Evolutionary conservation across 2,888 invertebrate genomes (phyloP), one percentile per base, ranked within the genome.

Genomic region (Ochropleura plecta): DNA sequence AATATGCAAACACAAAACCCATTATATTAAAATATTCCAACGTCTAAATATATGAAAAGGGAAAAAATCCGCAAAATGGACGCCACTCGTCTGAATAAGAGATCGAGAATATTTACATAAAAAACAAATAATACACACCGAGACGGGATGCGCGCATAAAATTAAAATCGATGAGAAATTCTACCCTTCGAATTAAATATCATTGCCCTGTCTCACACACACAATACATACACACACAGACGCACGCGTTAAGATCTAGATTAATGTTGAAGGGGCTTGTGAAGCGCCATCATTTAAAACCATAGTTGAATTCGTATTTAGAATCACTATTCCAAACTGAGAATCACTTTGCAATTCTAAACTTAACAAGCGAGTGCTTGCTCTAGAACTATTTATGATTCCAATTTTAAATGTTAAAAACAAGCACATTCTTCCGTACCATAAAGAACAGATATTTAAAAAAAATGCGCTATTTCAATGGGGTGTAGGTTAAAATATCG

Each of bases 131-230:
- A 94, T 91, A 92, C 93, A 92, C 90, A 89, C 91, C 88, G 95
- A 95, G 96, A 96, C 94, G 95, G 93, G 95, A 95, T 95, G 96
- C 94, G 96, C 93, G 96, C 96, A 96, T 96, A 96, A 96, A 95
- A 96, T 96, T 96, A 96, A 96, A 96, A 96, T 96, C 96, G 96
- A 96, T 96, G 95, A 94, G 95, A 94, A 94, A 92, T 94, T 94
- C 93, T 94, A 96, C 96, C 96, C 96, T 95, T 93, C 95, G 94
- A 96, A 96, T 96, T 96, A 96, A 95, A 96, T 96, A 96, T 96
- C 94, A 95, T 94, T 95, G 95, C 93, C 93, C 93, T 92, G 93
- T 92, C 93, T 89, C 93, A 92, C 92, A 93, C 93, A 89, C 90
- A 90, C 91, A 92, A 90, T 90, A 84, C 85, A 90, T 91, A 92